Base-by-base conservation (phyloP, 2,113 vertebrate genomes). In the Aramus guarauna region DNA sequence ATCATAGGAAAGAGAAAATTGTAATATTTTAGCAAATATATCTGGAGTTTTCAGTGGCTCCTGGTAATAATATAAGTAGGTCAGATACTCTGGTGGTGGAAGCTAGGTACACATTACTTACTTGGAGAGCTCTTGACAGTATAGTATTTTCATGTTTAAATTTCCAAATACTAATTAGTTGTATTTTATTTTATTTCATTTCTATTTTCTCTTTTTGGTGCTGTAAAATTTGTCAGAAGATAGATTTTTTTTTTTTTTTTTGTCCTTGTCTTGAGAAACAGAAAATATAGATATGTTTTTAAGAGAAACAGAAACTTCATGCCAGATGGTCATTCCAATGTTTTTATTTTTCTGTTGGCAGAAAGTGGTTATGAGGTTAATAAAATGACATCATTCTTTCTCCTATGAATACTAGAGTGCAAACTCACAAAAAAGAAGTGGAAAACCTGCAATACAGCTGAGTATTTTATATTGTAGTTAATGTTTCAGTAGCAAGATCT, bases 311-410 rank as follows among this genome's bases (percentile, higher is more conserved):
- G 81, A 85, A 64, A 71, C 41, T 74, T 86, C 37, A 36, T 74
- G 59, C 96, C 95, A 97, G 78, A 90, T 92, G 72, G 80, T 77
- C 88, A 85, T 96, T 94, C 71, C 78, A 39, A 55, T 90, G 88
- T 85, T 95, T 95, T 90, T 94, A 80, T 96, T 95, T 94, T 93
- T 93, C 75, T 86, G 48, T 73, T 95, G 93, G 82, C 47, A 0
- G 55, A 80, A 85, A 92, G 53, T 62, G 27, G 18, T 90, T 95
- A 85, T 82, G 63, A 94, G 45, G 71, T 93, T 93, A 94, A 92
- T 92, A 87, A 96, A 94, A 93, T 96, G 2, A 93, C 88, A 74
- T 94, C 11, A 94, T 95, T 95, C 60, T 58, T 74, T 84, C 41
- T 96, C 55, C 24, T 47, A 9, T 67, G 37, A 92, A 74, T 88